Base-by-base conservation (phyloP, 2,113 vertebrate genomes). In the Noctilio leporinus region DNA sequence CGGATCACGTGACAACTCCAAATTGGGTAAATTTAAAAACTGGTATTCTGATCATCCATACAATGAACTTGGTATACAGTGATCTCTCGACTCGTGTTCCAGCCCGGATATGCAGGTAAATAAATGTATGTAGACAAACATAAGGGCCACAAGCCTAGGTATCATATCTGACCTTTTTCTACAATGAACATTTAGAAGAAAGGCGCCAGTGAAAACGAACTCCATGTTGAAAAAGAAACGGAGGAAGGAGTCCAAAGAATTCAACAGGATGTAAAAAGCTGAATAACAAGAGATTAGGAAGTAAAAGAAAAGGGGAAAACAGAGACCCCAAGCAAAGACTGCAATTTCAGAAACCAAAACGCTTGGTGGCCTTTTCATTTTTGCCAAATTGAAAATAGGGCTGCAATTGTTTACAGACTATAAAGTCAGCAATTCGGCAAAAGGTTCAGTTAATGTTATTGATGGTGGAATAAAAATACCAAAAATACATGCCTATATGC, bases 371-470 rank as follows among this genome's bases (percentile, higher is more conserved):
- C 30, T 93, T 78, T 91, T 73, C 20, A 33, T n/a, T 89, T 87
- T 89, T 83, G 49, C 49, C 87, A 53, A 93, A 86, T 91, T 91
- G 77, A 75, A 83, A 86, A 77, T 4, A 49, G 47, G 10, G 55
- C 11, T 55, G 24, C 4, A 77, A 38, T 49, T 95, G 19, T 75
- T 73, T 70, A 89, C 20, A 89, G 69, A 78, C 19, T 24, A 65
- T 10, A 26, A 91, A 73, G 62, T 69, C 38, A 57, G 43, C 64
- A 76, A 65, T 51, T 59, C 84, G 51, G 69, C 38, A 80, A 94
- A 93, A 89, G n/a, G 77, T 65, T 80, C 69, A 86, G 28, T 90
- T 90, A 90, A 80, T 47, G 53, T 90, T 90, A 70, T 62, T 87
- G 72, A 85, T 81, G 53, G 5, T 69, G 19, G 62, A 3, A 64